Conservation (phyloP, 2,888 invertebrate genomes). For the Lumbricus terrestris region DNA sequence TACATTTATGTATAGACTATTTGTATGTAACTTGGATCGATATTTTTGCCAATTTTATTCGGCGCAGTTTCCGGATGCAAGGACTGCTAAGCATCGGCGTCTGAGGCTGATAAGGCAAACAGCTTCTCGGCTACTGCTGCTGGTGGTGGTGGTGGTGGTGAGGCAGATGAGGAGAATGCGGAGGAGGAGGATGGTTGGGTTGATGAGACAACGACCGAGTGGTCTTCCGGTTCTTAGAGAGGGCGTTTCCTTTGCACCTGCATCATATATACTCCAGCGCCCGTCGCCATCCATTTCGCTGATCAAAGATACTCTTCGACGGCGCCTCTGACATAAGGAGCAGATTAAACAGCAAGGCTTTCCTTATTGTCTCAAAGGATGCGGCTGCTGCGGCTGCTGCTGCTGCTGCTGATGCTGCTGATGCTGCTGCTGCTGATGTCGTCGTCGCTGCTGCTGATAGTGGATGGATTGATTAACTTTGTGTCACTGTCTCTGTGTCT, state of each 20-base stretch:
- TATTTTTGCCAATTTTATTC: conserved; percentile 17
- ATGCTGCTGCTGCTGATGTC: too few species aligned
- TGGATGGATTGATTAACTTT: background rate
- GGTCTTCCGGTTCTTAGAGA: background rate
- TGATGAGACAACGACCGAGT: background rate
- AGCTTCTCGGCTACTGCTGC: background rate
- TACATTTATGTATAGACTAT: background rate
- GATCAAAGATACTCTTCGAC: background rate
- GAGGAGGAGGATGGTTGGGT: background rate
- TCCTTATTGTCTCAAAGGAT: background rate
- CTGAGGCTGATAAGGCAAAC: background rate
- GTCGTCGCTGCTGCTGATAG: background rate
- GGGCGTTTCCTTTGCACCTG: background rate
- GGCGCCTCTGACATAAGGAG: background rate
- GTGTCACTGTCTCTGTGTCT: background rate
- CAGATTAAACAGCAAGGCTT: background rate
- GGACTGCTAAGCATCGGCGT: background rate
- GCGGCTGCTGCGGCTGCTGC: too few species aligned
- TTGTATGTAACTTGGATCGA: background rate
- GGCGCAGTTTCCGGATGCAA: background rate
- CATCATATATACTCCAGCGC: too few species aligned
- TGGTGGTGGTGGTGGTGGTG: background rate
- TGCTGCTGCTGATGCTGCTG: too few species aligned
- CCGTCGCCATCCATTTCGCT: background rate
- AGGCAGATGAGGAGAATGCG: too few species aligned